Evolutionary conservation across 2,797 vertebrate species (phyloP).

Genomic region (Lutjanus argentimaculatus): DNA sequence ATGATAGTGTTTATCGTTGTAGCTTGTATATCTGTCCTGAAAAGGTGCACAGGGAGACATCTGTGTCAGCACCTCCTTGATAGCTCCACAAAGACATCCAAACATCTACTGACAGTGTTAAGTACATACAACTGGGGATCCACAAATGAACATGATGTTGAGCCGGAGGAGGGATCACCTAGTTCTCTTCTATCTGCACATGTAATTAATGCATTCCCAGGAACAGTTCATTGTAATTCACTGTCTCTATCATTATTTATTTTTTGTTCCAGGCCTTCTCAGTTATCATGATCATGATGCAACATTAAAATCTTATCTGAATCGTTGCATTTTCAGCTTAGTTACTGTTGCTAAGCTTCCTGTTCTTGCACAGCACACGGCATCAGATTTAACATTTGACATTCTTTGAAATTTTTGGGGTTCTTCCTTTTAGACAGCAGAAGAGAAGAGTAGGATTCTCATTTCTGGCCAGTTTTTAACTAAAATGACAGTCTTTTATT

Average conservation of each 20-base stretch:
- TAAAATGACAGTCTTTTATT: neutral
- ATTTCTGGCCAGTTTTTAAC: neutral
- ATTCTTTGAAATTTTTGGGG: neutral
- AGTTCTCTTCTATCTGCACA: slow-evolving; percentile 56
- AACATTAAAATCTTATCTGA: neutral
- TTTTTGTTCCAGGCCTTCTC: neutral
- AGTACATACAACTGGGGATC: slow-evolving; percentile 57
- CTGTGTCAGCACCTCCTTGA: slow-evolving; percentile 61
- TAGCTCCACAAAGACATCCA: slow-evolving; percentile 60
- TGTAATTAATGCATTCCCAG: slow-evolving; percentile 66
- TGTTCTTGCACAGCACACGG: neutral
- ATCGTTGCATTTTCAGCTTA: neutral
- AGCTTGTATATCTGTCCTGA: slow-evolving; percentile 72
- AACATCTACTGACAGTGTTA: slow-evolving; percentile 68
- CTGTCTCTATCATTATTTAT: neutral
- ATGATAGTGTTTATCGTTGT: slow-evolving; percentile 82
- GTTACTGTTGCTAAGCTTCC: neutral
- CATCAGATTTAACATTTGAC: neutral
- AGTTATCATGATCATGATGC: neutral
- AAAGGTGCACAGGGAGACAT: slow-evolving; percentile 53
- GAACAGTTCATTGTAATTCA: slow-evolving; percentile 21
- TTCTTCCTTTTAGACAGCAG: neutral
- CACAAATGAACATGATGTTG: slow-evolving; percentile 41
- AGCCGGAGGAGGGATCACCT: slow-evolving; percentile 24
- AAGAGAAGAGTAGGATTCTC: neutral